Conservation (phyloP, 2,888 invertebrate species). For the Pomacea canaliculata region DNA sequence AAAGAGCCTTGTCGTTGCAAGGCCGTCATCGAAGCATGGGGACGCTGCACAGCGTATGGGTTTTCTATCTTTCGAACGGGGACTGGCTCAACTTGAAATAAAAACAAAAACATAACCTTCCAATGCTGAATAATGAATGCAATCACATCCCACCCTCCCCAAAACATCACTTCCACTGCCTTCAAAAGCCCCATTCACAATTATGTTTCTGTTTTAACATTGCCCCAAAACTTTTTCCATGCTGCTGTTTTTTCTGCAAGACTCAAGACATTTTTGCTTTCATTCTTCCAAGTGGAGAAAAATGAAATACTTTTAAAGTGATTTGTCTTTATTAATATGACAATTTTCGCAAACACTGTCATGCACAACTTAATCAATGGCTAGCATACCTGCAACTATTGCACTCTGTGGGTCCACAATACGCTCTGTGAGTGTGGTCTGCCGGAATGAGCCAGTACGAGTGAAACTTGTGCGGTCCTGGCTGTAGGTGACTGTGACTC, state of each 20-base stretch:
- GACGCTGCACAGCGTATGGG: slow-evolving; percentile 75
- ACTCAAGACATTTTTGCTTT: too few species aligned
- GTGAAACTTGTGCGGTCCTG: slow-evolving; percentile 82
- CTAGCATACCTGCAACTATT: slow-evolving; percentile 69
- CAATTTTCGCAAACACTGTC: not conserved
- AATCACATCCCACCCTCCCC: too few species aligned
- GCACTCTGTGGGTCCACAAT: slow-evolving; percentile 77
- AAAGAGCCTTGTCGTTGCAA: slow-evolving; percentile 95
- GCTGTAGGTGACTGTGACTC: slow-evolving; percentile 67
- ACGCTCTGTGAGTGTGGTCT: slow-evolving; percentile 83
- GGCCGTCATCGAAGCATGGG: slow-evolving; percentile 94
- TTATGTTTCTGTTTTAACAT: too few species aligned
- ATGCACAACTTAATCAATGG: not conserved
- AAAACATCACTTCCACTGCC: too few species aligned
- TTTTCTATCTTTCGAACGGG: slow-evolving; percentile 77
- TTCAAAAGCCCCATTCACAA: too few species aligned
- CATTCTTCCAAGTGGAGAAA: too few species aligned
- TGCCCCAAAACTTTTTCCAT: too few species aligned
- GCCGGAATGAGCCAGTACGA: slow-evolving; percentile 89
- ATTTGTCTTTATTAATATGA: too few species aligned
- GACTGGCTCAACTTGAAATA: slow-evolving; percentile 68
- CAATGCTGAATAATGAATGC: slow-evolving; percentile 2
- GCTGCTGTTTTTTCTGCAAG: too few species aligned
- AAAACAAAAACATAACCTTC: slow-evolving; percentile 26
- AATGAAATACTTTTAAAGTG: too few species aligned